Conservation (phyloP, 2,888 invertebrate species). For the Macropis europaea region DNA sequence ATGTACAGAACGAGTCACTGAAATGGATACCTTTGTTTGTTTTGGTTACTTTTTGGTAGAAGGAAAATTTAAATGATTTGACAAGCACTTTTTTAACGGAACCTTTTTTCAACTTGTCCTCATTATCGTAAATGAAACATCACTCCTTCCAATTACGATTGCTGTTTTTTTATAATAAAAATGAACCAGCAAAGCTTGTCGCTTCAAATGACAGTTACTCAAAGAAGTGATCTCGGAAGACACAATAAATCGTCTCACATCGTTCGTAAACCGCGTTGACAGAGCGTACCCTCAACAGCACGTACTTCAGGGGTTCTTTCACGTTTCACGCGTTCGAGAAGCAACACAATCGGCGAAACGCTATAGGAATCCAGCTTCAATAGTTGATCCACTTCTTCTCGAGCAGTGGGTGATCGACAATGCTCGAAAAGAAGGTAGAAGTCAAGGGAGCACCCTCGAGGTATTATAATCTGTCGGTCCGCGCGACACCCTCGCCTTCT, state of each 20-base stretch:
- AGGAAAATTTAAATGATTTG: no score
- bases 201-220: no score
- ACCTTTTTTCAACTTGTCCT: no score
- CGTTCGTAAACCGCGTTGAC: neutral
- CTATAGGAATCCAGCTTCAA: slow-evolving; percentile 27
- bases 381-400: slow-evolving; percentile 40
- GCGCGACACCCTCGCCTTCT: slow-evolving; percentile 33
- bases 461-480: slow-evolving; percentile 42
- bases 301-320: slow-evolving; percentile 9
- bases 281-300: slow-evolving; percentile 6
- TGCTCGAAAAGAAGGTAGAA: slow-evolving; percentile 31
- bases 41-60: no score
- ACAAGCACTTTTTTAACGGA: no score
- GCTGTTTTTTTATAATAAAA: no score
- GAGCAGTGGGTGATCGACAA: slow-evolving; percentile 25
- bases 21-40: no score
- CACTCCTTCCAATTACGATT: no score
- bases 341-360: slow-evolving; percentile 36
- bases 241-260: neutral
- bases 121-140: no score
- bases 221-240: no score
- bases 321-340: slow-evolving; percentile 25
- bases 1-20: no score
- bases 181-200: no score
- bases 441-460: slow-evolving; percentile 45